phyloP scores from a whole-genome alignment of 2,797 vertebrate genomes.

The Florisuga fusca region DNA sequence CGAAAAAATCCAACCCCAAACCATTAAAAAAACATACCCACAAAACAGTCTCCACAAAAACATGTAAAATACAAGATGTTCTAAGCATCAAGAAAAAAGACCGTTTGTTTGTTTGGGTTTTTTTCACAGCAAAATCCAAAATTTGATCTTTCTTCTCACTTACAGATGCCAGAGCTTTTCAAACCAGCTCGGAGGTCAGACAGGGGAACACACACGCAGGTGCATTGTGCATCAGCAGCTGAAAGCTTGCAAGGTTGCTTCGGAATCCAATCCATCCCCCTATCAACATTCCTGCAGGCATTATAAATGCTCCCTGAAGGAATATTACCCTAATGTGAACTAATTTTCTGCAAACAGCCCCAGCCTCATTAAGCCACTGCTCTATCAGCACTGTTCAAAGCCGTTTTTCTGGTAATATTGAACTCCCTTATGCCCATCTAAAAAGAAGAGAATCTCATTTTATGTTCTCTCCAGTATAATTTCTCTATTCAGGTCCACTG shows the following conservation, averaged over 20 bases:
- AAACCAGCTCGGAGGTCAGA: conserved; percentile 73
- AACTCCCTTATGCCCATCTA: background rate
- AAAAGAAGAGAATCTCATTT: conserved; percentile 41
- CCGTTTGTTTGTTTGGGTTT: background rate
- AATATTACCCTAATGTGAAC: conserved; percentile 74
- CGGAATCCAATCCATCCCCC: conserved; percentile 83
- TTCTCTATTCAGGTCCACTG: conserved; percentile 36
- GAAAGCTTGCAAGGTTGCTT: conserved; percentile 80
- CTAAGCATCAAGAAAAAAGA: background rate
- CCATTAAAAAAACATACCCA: background rate
- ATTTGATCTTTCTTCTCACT: conserved; percentile 54
- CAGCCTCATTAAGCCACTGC: conserved; percentile 62
- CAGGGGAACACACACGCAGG: conserved; percentile 80
- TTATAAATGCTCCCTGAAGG: conserved; percentile 76
- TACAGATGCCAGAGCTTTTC: conserved; percentile 77
- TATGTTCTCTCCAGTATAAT: conserved; percentile 40
- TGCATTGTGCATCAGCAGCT: conserved; percentile 77
- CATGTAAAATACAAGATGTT: background rate
- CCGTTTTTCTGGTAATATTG: conserved; percentile 41
- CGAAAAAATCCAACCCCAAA: background rate
- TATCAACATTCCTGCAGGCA: conserved; percentile 82
- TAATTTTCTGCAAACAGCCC: conserved; percentile 71
- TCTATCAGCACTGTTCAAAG: conserved; percentile 68
- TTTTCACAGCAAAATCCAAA: conserved; percentile 48
- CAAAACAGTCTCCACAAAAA: background rate